Percentiles rank a stretch among this genome's conserved stretches.
Evolutionary conservation across 2,113 vertebrate species (phyloP).

Genomic region (Hyaena hyaena): DNA sequence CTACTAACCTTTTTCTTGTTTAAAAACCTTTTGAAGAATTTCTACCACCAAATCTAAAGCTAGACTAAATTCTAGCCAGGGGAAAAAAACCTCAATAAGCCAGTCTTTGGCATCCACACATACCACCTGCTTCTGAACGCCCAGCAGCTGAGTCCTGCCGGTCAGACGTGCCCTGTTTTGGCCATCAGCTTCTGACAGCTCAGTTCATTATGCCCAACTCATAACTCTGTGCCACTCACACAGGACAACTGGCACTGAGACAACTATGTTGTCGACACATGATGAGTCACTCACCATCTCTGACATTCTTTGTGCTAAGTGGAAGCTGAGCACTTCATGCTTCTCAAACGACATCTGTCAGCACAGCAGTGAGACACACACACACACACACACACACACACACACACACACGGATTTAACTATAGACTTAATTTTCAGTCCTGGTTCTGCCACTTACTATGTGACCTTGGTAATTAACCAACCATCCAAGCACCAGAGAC

Average conservation of each 20-base stretch:
- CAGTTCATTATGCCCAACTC: neutral
- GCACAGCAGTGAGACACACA: neutral
- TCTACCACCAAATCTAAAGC: neutral
- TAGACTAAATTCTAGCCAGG: neutral
- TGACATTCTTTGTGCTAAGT: neutral
- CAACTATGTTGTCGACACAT: neutral
- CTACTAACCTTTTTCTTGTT: neutral
- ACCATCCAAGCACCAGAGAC: neutral
- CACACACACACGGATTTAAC: neutral
- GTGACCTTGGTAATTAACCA: neutral
- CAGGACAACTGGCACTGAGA: neutral
- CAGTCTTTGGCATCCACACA: neutral
- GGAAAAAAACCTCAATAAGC: neutral
- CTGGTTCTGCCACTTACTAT: neutral
- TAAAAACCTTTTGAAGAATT: neutral
- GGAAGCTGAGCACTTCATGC: neutral
- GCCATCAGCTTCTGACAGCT: neutral
- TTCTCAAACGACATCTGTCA: neutral
- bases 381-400: neutral
- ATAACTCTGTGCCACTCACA: neutral
- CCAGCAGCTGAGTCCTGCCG: neutral
- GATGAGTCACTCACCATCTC: neutral
- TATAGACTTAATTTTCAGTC: neutral
- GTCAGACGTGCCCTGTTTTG: neutral
- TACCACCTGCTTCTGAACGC: neutral